phyloP scores from a whole-genome alignment of 2,113 vertebrate species.

The Pteronura brasiliensis region DNA sequence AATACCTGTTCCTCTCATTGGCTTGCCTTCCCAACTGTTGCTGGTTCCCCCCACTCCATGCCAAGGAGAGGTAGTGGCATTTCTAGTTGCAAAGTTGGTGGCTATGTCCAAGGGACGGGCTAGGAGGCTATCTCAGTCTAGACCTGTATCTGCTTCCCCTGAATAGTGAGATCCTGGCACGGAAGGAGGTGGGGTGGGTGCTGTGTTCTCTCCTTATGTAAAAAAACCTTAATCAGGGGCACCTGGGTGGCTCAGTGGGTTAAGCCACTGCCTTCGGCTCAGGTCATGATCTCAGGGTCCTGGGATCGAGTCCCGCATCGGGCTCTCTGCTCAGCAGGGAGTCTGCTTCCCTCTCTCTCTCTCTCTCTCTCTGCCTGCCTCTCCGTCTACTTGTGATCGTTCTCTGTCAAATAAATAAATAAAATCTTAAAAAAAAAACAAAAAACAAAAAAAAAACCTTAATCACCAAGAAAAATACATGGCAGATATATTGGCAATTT shows the following conservation, averaged over 20 bases:
- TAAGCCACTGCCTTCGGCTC: no score
- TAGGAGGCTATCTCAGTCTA: background rate
- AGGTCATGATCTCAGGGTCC: no score
- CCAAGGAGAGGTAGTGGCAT: background rate
- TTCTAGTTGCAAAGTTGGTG: background rate
- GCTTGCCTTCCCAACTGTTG: background rate
- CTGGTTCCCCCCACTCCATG: background rate
- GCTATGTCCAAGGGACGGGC: background rate
- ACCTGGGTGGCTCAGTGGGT: no score
- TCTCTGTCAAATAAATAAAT: no score
- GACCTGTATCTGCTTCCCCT: background rate
- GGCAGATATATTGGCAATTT: background rate
- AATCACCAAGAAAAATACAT: background rate
- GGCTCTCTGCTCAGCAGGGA: no score
- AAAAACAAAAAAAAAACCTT: conserved; percentile 35
- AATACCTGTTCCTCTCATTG: background rate
- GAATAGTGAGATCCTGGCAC: background rate
- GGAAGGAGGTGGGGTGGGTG: background rate
- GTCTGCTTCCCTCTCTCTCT: no score
- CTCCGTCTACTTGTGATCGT: no score
- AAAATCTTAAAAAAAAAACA: no score
- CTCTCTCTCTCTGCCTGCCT: no score
- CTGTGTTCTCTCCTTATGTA: background rate
- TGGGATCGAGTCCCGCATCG: no score
- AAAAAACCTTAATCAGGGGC: background rate